A percentile compares a stretch with the other conserved stretches of the same genome.
Evolutionary conservation across 1,140 invertebrate species (phyloP).

Genomic region (Archivesica marissinica): DNA sequence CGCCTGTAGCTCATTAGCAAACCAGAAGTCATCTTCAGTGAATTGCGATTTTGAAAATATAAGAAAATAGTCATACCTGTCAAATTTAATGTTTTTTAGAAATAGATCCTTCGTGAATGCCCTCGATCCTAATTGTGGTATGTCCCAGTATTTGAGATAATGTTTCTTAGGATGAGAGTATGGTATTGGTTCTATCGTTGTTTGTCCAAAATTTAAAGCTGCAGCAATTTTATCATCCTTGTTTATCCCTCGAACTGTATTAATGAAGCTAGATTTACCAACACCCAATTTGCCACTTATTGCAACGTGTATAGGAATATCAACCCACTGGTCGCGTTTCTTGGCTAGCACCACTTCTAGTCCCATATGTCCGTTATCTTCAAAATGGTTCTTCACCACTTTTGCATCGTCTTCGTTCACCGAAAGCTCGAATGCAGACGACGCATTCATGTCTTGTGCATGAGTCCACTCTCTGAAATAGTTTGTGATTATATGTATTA

Average conservation of each 20-base stretch:
- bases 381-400: constrained; percentile 42
- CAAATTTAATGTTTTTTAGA: constrained; percentile 39
- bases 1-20: constrained; percentile 37
- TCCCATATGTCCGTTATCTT: constrained; percentile 29
- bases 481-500: not conserved
- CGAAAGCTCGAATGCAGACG: constrained; percentile 14
- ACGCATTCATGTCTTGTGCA: not conserved
- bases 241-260: constrained; percentile 57
- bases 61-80: constrained; percentile 56
- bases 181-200: constrained; percentile 59
- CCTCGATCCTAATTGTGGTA: constrained; percentile 53
- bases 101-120: constrained; percentile 52
- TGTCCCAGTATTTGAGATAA: constrained; percentile 64
- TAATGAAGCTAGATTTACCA: constrained; percentile 68
- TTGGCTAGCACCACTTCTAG: constrained; percentile 7
- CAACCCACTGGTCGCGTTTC: constrained; percentile 53
- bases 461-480: not conserved
- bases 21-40: constrained; percentile 56
- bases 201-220: constrained; percentile 38
- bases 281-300: constrained; percentile 44
- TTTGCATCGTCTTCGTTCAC: constrained; percentile 55
- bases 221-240: constrained; percentile 53
- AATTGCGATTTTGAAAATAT: constrained; percentile 30
- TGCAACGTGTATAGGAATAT: constrained; percentile 61
- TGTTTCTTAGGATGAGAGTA: constrained; percentile 65